Percentiles rank a stretch among this genome's conserved stretches.
phyloP scores from a whole-genome alignment of 2,888 invertebrate species.

The Epicampocera succincta region DNA sequence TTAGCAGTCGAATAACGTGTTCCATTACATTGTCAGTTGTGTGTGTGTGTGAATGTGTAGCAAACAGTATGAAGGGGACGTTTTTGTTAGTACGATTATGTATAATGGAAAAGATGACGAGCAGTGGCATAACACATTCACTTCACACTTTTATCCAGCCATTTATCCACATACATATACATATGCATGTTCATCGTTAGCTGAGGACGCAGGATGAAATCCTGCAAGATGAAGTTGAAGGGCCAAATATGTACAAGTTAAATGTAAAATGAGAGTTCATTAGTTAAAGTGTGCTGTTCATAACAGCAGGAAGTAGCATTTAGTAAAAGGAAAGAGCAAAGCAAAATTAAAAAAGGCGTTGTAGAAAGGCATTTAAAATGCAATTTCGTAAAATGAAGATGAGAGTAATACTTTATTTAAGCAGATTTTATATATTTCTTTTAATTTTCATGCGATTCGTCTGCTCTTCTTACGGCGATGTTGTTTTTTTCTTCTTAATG shows the following conservation, averaged over 20 bases:
- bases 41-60: neutral
- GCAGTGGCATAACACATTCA: conserved; percentile 33
- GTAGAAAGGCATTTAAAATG: conserved; percentile 65
- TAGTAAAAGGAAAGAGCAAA: conserved; percentile 46
- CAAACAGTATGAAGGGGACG: no score
- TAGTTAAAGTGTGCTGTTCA: conserved; percentile 66
- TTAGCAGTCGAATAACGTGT: conserved; percentile 55
- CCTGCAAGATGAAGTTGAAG: conserved; percentile 12
- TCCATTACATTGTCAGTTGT: conserved; percentile 39
- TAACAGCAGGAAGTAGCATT: conserved; percentile 69
- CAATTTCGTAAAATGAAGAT: conserved; percentile 67
- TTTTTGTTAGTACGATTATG: neutral
- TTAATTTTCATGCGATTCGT: conserved; percentile 3
- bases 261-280: conserved; percentile 67
- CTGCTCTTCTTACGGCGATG: conserved; percentile 39
- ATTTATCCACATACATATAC: no score
- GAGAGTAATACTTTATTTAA: conserved; percentile 62
- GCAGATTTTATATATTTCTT: conserved; percentile 27
- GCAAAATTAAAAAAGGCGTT: conserved; percentile 52
- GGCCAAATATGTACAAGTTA: conserved; percentile 53
- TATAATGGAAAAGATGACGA: conserved; percentile 29
- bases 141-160: conserved; percentile 1
- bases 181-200: conserved; percentile 30
- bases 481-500: conserved; percentile 41
- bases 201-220: conserved; percentile 31